Evolutionary conservation across 2,888 invertebrate species (phyloP), one percentile per base, ranked within the genome.

Genomic region (Aphidoletes aphidimyza): DNA sequence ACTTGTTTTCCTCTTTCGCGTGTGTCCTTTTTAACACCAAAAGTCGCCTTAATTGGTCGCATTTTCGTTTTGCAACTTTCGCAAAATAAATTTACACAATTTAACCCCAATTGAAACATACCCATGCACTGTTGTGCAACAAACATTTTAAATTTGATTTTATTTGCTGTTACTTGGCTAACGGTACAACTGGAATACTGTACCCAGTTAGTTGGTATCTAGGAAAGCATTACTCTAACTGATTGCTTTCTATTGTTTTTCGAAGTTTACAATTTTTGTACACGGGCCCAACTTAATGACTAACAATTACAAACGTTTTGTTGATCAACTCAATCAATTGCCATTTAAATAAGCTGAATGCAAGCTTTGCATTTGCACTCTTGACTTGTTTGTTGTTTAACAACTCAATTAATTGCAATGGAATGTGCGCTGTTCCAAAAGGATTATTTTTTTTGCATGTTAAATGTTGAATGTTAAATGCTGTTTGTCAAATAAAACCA

Each of bases 271-370:
- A 42, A 14, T 42, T 69, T 69, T 69, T 69, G 2, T 3, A 14
- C 11, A 1, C 34, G 69, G 30, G n/a, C n/a, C n/a, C n/a, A 69
- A 69, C 9, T 69, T 30, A 69, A 69, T 69, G 69, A 69, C 69
- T n/a, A 69, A 69, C 69, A 30, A 69, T 69, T 30, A 69, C 34
- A 19, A n/a, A 14, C 69, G 30, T 30, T n/a, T 69, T 69, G 69
- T 69, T 69, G 69, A 69, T 69, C 69, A 69, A 69, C 69, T 69
- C 69, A 69, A 69, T 69, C 69, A 69, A 69, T 69, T 30, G 69
- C 69, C 69, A 30, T 69, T 69, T 69, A 30, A 69, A 69, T 69
- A 69, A 69, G 5, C 9, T 14, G 14, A 30, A 69, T 30, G 30
- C 69, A 69, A 69, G n/a, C 69, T 69, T 17, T 5, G n/a, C n/a